Evolutionary conservation across 2,888 invertebrate genomes (phyloP), one percentile per base, ranked within the genome.

Genomic region (Chalcis sispes): DNA sequence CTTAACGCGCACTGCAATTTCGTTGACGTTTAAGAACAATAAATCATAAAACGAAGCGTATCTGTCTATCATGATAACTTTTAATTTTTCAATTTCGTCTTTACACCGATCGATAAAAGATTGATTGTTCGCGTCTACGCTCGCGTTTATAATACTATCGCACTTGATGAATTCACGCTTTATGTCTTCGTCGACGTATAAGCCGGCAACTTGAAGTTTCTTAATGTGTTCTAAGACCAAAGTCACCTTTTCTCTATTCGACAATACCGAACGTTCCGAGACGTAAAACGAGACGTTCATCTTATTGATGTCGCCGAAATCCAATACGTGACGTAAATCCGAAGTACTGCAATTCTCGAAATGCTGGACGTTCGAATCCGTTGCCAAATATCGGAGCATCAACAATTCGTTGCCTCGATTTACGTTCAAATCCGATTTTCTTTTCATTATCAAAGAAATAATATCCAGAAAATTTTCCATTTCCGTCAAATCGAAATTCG

Each of bases 31-130:
- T 1, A 77, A 15, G 36, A 77, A 75, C 1, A 77, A n/a, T 23
- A 77, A 36, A 29, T 77, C 75, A 23, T 77, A 75, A 18, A 77
- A 77, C 10, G 72, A 77, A 4, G 72, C 75, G 13, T 77, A 77
- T 18, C 67, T 25, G 25, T 77, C 75, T 18, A 75, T 72, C 71
- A 50, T 62, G 8, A 23, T 61, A 0, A n/a, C 3, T 29, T 62
- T 65, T 15, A 77, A 18, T 18, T 29, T 36, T 5, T 23, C 3
- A 25, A 77, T 48, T 20, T 77, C 77, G 0, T 66, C 50, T 15
- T 25, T 67, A 18, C 76, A 77, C 13, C 29, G 25, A 4, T 69
- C 72, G 7, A 61, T 13, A 27, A 72, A 65, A 0, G 48, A 36
- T 18, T 67, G 42, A 48, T 25, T 66, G 25, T 46, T 52, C 10